Evolutionary conservation across 2,888 invertebrate genomes (phyloP), one percentile per base, ranked within the genome.

Genomic region (Agonopterix alstromeriana): DNA sequence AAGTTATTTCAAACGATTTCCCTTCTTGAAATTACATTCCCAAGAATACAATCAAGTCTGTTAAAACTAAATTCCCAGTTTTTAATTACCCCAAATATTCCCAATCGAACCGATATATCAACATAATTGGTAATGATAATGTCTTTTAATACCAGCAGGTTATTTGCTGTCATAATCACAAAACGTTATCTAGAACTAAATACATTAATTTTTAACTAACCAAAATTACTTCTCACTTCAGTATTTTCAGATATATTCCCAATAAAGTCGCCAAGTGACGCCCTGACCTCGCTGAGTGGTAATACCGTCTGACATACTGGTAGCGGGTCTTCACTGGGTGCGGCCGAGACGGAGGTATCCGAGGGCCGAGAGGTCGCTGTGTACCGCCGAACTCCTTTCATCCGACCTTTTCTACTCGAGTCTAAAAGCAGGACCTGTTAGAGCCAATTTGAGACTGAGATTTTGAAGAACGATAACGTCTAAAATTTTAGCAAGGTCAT

Each of bases 371-470:
- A 88, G 47, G 88, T 85, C 48, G 85, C 79, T 43, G 87, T 88
- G 69, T 88, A 87, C 57, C 88, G 77, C 55, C 88, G 73, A 51
- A 63, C 65, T 43, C 86, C 84, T 49, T 81, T 77, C 66, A 71
- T 65, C 57, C 86, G 71, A 54, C 80, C 73, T 63, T 87, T 87
- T 67, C 83, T 87, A 87, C 84, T 85, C 73, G 86, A 79, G 72
- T 88, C 88, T 85, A 88, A 87, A 72, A 88, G 78, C 80, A 88
- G 86, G 78, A 88, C 88, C 87, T 87, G 88, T 78, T 68, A 82
- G 72, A 75, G 80, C 85, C 86, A 88, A 87, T 84, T 67, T 59
- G 62, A 68, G 57, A 68, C 70, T 77, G 62, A 69, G 58, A 66
- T 42, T 42, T 52, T 48, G 53, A 48, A 56, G 51, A 12, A 45